These are phyloP conservation scores for Synergus umbraculus DNA, from an alignment of 2,888 invertebrate genomes.

Conservation along the genomic window DNA sequence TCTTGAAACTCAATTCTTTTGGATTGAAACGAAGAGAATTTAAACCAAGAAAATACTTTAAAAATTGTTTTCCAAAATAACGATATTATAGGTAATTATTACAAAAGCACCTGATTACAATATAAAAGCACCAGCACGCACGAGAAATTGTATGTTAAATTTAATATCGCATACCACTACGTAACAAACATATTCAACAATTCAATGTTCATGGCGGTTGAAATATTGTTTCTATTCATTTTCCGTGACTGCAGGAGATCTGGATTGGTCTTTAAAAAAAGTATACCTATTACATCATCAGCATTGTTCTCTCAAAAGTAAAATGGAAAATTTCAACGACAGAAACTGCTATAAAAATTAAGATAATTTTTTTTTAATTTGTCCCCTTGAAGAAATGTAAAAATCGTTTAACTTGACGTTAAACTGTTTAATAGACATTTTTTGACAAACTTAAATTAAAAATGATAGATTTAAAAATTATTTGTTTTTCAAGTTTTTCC, in stretches of 20 bases:
- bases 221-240: conserved; percentile 27
- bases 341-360: too few relatives aligned
- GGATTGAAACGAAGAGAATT: too few relatives aligned
- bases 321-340: too few relatives aligned
- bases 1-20: not conserved
- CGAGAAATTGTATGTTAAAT: not conserved
- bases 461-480: too few relatives aligned
- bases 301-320: not conserved
- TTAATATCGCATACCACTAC: conserved; percentile 3
- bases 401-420: too few relatives aligned
- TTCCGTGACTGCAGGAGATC: conserved; percentile 2
- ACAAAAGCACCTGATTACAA: not conserved
- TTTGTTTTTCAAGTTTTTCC: too few relatives aligned
- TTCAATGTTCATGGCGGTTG: not conserved
- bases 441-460: too few relatives aligned
- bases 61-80: too few relatives aligned
- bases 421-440: too few relatives aligned
- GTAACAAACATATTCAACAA: conserved; percentile 13
- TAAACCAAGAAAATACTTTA: too few relatives aligned
- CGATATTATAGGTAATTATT: not conserved
- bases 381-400: too few relatives aligned
- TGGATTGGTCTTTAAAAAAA: not conserved
- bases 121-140: not conserved
- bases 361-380: too few relatives aligned
- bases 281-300: not conserved